A percentile compares a stretch with the other conserved stretches of the same genome.
These are phyloP conservation scores for Drosophila mimica DNA, from an alignment of 2,888 invertebrate genomes.

Conservation along the genomic window DNA sequence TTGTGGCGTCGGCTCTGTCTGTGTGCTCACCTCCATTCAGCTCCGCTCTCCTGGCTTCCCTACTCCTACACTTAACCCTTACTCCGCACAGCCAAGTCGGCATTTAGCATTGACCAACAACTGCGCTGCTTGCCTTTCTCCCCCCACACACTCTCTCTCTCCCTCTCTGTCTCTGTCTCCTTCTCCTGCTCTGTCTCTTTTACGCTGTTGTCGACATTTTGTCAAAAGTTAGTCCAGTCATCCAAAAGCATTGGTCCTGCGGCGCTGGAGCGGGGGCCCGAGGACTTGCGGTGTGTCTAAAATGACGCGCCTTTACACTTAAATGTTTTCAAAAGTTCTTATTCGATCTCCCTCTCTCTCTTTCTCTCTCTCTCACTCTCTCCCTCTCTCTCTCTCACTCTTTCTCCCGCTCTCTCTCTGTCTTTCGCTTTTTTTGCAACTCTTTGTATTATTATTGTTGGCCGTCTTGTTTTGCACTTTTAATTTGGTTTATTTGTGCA, in stretches of 20 bases:
- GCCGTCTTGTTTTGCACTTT: slow-evolving; percentile 72
- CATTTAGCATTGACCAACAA: slow-evolving; percentile 32
- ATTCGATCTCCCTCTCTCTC: neutral
- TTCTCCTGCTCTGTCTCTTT: slow-evolving; percentile 6
- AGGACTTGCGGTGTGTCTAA: slow-evolving; percentile 67
- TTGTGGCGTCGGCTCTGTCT: slow-evolving; percentile 53
- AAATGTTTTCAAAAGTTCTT: slow-evolving; percentile 63
- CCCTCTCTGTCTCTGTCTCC: neutral
- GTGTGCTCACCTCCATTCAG: neutral
- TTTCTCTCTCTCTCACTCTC: slow-evolving; percentile 1
- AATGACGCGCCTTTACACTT: slow-evolving; percentile 79
- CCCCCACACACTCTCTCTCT: too few relatives aligned
- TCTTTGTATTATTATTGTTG: slow-evolving; percentile 48
- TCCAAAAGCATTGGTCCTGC: slow-evolving; percentile 35
- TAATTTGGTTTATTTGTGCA: slow-evolving; percentile 75
- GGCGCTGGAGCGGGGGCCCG: neutral
- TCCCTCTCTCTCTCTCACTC: neutral
- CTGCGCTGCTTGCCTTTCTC: neutral
- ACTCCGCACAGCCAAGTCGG: slow-evolving; percentile 8
- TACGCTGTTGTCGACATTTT: slow-evolving; percentile 60
- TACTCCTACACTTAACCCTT: neutral
- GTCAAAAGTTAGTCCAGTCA: slow-evolving; percentile 77
- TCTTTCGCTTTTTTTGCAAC: slow-evolving; percentile 4
- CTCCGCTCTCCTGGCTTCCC: neutral
- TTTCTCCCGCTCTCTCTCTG: neutral